phyloP scores from a whole-genome alignment of 2,888 invertebrate genomes.

The Pristionchus arcanus region DNA sequence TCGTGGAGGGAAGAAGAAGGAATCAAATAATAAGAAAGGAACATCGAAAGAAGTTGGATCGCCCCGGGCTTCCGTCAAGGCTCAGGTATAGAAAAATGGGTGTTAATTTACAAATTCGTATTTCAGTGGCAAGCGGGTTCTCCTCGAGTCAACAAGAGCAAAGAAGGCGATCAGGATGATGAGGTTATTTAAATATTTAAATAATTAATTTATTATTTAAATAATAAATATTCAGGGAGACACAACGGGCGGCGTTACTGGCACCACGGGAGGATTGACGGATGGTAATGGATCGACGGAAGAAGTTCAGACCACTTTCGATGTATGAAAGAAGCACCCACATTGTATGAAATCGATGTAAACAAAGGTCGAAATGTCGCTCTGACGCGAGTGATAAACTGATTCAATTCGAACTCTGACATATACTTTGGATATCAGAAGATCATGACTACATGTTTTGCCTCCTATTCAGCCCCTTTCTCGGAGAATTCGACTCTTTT shows the following conservation, averaged over 20 bases:
- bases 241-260: background rate
- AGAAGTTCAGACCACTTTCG: background rate
- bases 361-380: background rate
- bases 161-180: background rate
- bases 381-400: background rate
- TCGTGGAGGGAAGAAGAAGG: background rate
- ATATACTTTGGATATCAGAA: background rate
- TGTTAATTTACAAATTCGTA: background rate
- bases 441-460: background rate
- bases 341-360: background rate
- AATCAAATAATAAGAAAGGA: background rate
- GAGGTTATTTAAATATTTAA: background rate
- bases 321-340: background rate
- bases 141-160: background rate
- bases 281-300: background rate
- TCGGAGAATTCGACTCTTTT: background rate
- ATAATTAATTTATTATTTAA: background rate
- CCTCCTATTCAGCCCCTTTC: background rate
- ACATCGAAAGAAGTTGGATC: background rate
- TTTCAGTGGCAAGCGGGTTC: background rate
- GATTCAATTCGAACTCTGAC: background rate
- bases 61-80: background rate
- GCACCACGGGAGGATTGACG: background rate
- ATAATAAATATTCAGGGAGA: background rate
- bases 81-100: background rate